Base-by-base conservation (phyloP, 1,140 invertebrate species). In the Drosophila parabipectinata region DNA sequence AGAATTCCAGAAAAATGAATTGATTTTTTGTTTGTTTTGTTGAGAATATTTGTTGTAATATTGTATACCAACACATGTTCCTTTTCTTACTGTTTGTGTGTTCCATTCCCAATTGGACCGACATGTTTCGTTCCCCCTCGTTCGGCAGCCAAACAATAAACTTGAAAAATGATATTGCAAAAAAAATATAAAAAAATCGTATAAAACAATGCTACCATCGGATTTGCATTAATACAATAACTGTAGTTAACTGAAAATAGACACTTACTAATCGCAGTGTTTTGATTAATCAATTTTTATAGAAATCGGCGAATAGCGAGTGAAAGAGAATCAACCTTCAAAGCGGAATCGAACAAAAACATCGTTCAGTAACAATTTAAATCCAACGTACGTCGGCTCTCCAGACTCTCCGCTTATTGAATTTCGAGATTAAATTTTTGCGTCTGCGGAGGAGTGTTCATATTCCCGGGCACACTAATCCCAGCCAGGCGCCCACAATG, bases 311-410 rank as follows among this genome's bases (percentile, higher is more conserved):
- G 51, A 75, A 81, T 62, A 66, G 55, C 55, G 75, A 62, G 45
- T 50, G 34, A 60, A 72, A 66, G 56, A 63, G 69, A 77, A 80
- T 32, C 52, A 52, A 41, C 59, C 62, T 41, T n/a, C 44, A 76
- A 72, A 85, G 59, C 26, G 69, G 66, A 85, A 72, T 59, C 44
- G 14, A 21, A 82, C 45, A 75, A 79, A 82, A 80, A 73, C 75
- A 87, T 34, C 45, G 56, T 41, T 37, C 24, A 12, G 44, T 45
- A 18, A 48, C n/a, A 57, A 58, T 74, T 62, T 44, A 24, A 56
- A 62, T n/a, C 10, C 12, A 75, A 52, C 39, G 55, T 48, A 74
- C 72, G 72, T 71, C 67, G 72, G 76, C 83, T 61, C 66, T 66
- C 56, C 53, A 34, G 24, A 26, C 58, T 57, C 54, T 9, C 44